Percentiles rank a stretch among this genome's conserved stretches.
phyloP scores from a whole-genome alignment of 2,113 vertebrate species.

The Xenotilapia caudafasciata region DNA sequence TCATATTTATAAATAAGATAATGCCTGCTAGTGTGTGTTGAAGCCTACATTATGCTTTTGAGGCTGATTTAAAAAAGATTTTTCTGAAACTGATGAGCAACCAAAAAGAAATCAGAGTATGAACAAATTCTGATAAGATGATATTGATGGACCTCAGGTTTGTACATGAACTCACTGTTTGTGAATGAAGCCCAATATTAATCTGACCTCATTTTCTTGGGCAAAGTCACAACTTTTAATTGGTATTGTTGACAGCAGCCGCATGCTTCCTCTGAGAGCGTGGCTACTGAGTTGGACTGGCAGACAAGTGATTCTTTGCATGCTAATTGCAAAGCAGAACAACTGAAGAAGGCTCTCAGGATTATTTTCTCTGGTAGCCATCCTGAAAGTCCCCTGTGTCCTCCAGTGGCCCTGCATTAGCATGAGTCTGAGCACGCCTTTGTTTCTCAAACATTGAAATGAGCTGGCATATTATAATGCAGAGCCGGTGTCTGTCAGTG shows the following conservation, averaged over 20 bases:
- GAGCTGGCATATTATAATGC: neutral
- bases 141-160: neutral
- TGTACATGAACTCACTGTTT: neutral
- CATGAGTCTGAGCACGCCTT: neutral
- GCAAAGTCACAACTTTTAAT: slow-evolving; percentile 61
- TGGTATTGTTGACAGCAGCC: slow-evolving; percentile 40
- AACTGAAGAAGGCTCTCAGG: neutral
- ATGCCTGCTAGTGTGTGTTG: neutral
- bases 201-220: slow-evolving; percentile 40
- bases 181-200: neutral
- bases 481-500: neutral
- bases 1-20: neutral
- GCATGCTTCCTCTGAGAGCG: slow-evolving; percentile 5
- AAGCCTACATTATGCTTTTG: neutral
- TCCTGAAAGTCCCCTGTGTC: neutral
- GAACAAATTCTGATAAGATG: neutral
- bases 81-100: neutral
- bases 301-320: slow-evolving; percentile 29
- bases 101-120: neutral
- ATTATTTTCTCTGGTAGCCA: neutral
- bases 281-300: slow-evolving; percentile 6
- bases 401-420: slow-evolving; percentile 1
- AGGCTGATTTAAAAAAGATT: neutral
- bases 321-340: slow-evolving; percentile 20
- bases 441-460: neutral